These are phyloP conservation scores for Halocaridina rubra DNA, from an alignment of 2,888 invertebrate genomes.

Conservation along the genomic window DNA sequence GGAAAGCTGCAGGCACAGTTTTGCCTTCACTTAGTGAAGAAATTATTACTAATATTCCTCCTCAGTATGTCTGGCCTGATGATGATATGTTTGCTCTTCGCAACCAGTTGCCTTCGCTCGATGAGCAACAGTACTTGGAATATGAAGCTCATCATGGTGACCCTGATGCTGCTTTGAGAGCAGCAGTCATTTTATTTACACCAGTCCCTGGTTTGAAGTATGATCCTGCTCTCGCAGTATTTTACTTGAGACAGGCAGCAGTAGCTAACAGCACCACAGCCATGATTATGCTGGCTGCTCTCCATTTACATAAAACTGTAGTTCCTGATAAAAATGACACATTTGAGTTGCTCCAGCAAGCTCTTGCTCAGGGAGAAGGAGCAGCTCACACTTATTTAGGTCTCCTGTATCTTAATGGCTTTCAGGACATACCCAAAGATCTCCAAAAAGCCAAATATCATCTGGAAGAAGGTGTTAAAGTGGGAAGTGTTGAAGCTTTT, in stretches of 20 bases:
- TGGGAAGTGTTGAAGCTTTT: constrained; percentile 42
- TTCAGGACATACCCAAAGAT: constrained; percentile 17
- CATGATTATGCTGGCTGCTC: constrained; percentile 38
- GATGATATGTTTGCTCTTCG: constrained; percentile 6
- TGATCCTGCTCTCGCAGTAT: constrained; percentile 6
- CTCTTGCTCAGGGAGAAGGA: constrained; percentile 30
- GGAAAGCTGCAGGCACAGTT: constrained; percentile 14
- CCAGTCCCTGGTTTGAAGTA: constrained; percentile 6
- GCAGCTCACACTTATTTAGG: constrained; percentile 44
- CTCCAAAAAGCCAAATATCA: constrained; percentile 28
- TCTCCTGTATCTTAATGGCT: constrained; percentile 37
- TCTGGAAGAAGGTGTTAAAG: constrained; percentile 27
- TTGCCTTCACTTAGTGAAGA: constrained; percentile 26
- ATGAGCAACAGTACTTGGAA: constrained; percentile 43
- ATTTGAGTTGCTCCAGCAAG: constrained; percentile 22
- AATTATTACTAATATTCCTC: not conserved
- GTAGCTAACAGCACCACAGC: constrained; percentile 30
- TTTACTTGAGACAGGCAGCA: constrained; percentile 34
- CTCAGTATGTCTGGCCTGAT: constrained; percentile 32
- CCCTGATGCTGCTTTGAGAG: constrained; percentile 39
- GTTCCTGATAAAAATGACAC: constrained; percentile 22
- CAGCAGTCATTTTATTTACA: constrained; percentile 16
- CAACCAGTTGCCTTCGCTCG: constrained; percentile 17
- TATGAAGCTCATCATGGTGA: constrained; percentile 28
- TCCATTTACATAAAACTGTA: constrained; percentile 23